Base-by-base conservation (phyloP, 2,888 invertebrate genomes). In the Hypsopygia costalis region DNA sequence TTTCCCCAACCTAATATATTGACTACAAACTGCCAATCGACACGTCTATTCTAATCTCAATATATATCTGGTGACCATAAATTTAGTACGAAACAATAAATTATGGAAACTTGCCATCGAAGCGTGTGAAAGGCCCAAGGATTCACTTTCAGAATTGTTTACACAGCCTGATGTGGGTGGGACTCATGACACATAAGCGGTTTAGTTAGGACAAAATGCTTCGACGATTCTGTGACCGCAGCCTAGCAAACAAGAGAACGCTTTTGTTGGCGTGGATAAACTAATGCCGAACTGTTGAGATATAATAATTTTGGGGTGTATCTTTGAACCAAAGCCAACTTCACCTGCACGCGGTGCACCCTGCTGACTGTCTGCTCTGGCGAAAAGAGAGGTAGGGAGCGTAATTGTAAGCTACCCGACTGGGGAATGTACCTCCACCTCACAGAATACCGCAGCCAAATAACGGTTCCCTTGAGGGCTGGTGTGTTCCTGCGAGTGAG, bases 101-200 rank as follows among this genome's bases (percentile, higher is more conserved):
- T 58, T 51, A 59, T 57, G 44, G 48, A 52, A 47, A 49, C 46
- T 44, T 40, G 53, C 45, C 47, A 8, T 28, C 7, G 44, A 48
- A 48, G 46, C 55, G 49, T 49, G 50, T 46, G 40, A 36, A 46
- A 44, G 41, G 42, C 47, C 32, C 30, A 36, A 45, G 52, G 52
- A 54, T 58, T 55, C 51, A 49, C 55, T 61, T 58, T 53, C 54
- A 41, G 50, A 49, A 55, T 60, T 64, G 61, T 62, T 66, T 58
- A 59, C 64, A 53, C 49, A 31, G 34, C 28, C 43, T 43, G 36
- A 51, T 53, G 51, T 45, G 51, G 44, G 52, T 52, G 46, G 48
- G 46, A 43, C 46, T 33, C 33, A 39, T 57, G 55, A 55, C 50
- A 42, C 52, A 52, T 51, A 55, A 58, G 53, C 52, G 55, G 57